phyloP scores from a whole-genome alignment of 2,113 vertebrate species.

The Meleagris gallopavo region DNA sequence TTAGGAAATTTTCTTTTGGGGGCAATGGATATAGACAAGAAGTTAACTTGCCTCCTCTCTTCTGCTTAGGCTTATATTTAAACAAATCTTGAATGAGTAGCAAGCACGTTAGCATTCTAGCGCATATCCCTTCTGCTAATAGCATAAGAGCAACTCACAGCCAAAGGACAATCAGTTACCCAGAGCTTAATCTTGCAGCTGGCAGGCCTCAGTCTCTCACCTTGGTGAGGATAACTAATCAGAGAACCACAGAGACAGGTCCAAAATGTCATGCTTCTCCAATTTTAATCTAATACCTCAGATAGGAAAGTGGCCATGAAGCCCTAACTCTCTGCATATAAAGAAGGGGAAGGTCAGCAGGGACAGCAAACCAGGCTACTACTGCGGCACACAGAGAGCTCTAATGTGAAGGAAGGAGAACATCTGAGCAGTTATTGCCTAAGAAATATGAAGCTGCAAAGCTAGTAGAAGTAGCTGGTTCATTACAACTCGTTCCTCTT shows the following conservation, averaged over 20 bases:
- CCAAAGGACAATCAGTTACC: not conserved
- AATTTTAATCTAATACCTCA: slow-evolving; percentile 18
- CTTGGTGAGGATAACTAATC: slow-evolving; percentile 30
- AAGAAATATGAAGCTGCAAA: not conserved
- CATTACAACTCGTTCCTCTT: not conserved
- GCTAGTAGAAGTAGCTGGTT: not conserved
- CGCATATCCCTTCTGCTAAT: not conserved
- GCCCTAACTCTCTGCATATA: not conserved
- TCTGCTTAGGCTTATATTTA: not conserved
- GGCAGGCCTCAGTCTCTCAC: not conserved
- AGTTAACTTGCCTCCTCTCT: not conserved
- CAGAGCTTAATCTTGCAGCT: slow-evolving; percentile 48
- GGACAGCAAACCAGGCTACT: not conserved
- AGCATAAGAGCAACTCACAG: not conserved
- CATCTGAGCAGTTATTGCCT: not conserved
- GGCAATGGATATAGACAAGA: not conserved
- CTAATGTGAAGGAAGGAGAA: not conserved
- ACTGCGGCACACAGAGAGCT: not conserved
- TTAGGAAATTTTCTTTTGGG: not conserved
- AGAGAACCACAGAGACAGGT: slow-evolving; percentile 10
- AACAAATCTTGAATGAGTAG: not conserved
- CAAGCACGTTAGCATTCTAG: not conserved
- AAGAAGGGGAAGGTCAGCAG: not conserved
- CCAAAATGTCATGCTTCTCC: not conserved
- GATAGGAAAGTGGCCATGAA: not conserved